Evolutionary conservation across 2,113 vertebrate species (phyloP), one percentile per base, ranked within the genome.

Genomic region (Xiphophorus couchianus): DNA sequence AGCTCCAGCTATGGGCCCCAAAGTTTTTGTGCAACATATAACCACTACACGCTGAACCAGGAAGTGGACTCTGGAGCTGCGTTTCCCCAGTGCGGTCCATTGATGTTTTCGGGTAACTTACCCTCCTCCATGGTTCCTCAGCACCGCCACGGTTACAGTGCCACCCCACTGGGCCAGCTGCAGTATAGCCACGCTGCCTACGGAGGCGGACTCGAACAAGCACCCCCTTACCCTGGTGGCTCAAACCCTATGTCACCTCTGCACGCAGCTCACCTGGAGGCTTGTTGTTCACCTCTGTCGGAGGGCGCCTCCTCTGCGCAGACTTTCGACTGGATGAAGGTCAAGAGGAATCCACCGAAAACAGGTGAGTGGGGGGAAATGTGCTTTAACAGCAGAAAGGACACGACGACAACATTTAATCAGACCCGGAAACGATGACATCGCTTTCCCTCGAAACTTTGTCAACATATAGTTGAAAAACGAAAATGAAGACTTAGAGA

Each of bases 251-350:
- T 98, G 58, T 98, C 96, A 69, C 97, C 96, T 73, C 94, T 97
- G 62, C 97, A 98, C 77, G 91, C 93, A 35, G 93, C 91, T 64
- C 97, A 97, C 86, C 94, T 96, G 86, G 97, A 97, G 78, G 92
- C 93, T 58, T 95, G 96, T 81, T 96, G 95, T 66, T 97, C 97
- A n/a, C 97, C 98, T 60, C 88, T 96, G 63, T 91, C 95, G 11
- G 98, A 98, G 71, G 93, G 95, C 8, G 94, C 95, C 19, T 92
- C 96, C 65, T 94, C 95, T 63, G 94, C 96, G 7, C 97, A 98
- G 86, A 99, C 98, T 63, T 99, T 99, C 91, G 97, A 99, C 94
- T 99, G 98, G 98, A 99, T 99, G 98, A 99, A 98, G 94, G 97
- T 99, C 37, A 99, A 99, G 92, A 95, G 98, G 91, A 99, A 99